Conservation (phyloP, 2,797 vertebrate genomes). For the Ptychadena robeensis region DNA sequence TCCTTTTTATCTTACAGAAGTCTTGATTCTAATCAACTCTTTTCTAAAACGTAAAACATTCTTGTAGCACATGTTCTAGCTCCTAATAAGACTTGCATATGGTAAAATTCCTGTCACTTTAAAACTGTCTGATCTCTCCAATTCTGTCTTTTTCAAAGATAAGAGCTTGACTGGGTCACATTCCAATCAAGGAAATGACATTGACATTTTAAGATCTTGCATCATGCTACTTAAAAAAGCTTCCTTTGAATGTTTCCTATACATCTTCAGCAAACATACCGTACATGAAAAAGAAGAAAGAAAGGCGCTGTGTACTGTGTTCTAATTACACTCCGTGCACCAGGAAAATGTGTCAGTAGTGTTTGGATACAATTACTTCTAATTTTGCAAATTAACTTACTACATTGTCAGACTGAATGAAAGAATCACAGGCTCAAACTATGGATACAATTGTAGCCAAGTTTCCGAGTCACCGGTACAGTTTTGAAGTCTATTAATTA, state of each 20-base stretch:
- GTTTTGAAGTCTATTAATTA: not conserved
- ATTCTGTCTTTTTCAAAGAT: not conserved
- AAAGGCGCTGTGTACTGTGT: not conserved
- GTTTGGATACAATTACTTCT: conserved; percentile 36
- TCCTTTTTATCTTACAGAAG: not conserved
- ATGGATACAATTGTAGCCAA: conserved; percentile 1
- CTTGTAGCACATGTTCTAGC: not conserved
- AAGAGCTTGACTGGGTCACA: not conserved
- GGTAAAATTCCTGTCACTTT: not conserved
- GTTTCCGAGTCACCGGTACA: conserved; percentile 6
- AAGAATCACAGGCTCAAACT: not conserved
- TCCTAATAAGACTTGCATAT: not conserved
- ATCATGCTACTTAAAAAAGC: not conserved
- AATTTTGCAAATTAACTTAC: conserved; percentile 14
- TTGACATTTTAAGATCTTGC: not conserved
- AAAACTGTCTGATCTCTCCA: not conserved
- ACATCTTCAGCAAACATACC: not conserved
- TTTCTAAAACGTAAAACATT: not conserved
- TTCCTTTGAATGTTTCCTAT: conserved; percentile 19
- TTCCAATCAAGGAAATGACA: not conserved
- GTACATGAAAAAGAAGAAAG: conserved; percentile 23
- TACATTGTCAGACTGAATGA: conserved; percentile 29
- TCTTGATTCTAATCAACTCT: not conserved
- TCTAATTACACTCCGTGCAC: conserved; percentile 2
- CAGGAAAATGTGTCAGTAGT: conserved; percentile 27